phyloP scores from a whole-genome alignment of 2,797 vertebrate genomes.

The Danio kyathit region DNA sequence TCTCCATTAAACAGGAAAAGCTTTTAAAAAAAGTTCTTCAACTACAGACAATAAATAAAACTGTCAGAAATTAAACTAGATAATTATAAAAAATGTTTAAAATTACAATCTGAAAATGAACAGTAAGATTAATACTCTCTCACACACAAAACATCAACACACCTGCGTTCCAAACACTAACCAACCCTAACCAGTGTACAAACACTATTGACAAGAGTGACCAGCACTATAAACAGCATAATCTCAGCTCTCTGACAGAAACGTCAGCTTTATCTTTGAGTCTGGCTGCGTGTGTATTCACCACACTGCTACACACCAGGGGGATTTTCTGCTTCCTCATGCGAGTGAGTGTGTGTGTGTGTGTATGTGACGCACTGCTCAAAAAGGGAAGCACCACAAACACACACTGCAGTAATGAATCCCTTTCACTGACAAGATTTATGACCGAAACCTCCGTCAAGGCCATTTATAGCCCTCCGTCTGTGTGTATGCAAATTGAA shows the following conservation, averaged over 20 bases:
- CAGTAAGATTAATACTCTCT: background rate
- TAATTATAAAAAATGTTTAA: too few relatives aligned
- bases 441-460: background rate
- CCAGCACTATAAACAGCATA: background rate
- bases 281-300: slow-evolving; percentile 38
- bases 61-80: too few relatives aligned
- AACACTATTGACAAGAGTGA: background rate
- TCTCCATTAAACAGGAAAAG: too few relatives aligned
- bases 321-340: slow-evolving; percentile 30
- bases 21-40: too few relatives aligned
- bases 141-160: background rate
- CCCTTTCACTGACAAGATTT: background rate
- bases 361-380: slow-evolving; percentile 4
- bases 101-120: too few relatives aligned
- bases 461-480: background rate
- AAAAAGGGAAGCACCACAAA: slow-evolving; percentile 3
- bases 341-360: background rate
- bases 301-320: background rate
- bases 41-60: too few relatives aligned
- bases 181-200: background rate
- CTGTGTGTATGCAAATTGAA: background rate
- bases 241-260: background rate
- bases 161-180: too few relatives aligned
- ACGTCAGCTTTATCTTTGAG: slow-evolving; percentile 1
- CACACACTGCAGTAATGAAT: slow-evolving; percentile 21